These are phyloP conservation scores for Actinia equina DNA, from an alignment of 64 coral and sea anemone genomes.

Conservation along the genomic window DNA sequence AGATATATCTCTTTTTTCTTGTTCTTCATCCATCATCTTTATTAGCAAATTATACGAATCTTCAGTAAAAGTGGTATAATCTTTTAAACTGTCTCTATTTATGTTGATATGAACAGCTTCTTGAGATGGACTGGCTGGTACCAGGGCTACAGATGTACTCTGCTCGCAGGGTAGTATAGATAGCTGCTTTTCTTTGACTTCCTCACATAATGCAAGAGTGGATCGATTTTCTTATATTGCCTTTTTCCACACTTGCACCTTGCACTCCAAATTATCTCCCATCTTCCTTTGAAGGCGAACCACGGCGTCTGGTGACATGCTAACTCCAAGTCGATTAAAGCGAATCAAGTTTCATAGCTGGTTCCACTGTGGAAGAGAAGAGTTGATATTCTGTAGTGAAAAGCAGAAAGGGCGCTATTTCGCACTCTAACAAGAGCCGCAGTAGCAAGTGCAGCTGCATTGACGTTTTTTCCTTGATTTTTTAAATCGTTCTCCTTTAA, in stretches of 20 bases:
- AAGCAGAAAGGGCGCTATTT: conserved; percentile 33
- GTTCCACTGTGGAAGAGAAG: conserved; percentile 59
- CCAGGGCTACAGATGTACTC: no score
- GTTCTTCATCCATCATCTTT: neutral
- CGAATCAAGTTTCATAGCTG: conserved; percentile 34
- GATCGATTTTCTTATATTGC: conserved; percentile 26
- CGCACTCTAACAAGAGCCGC: conserved; percentile 7
- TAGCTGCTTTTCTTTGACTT: conserved; percentile 37
- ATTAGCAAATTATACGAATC: neutral
- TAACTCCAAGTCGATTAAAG: conserved; percentile 40
- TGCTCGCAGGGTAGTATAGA: no score
- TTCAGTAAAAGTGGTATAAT: neutral
- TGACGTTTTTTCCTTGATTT: neutral
- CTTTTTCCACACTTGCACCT: conserved; percentile 59
- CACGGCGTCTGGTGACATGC: conserved; percentile 38
- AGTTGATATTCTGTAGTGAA: conserved; percentile 58
- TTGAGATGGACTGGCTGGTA: neutral
- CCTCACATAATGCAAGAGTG: conserved; percentile 28
- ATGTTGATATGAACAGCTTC: neutral
- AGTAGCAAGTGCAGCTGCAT: conserved; percentile 30
- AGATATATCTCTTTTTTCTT: neutral
- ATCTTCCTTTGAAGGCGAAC: conserved; percentile 41
- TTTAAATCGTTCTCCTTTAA: conserved; percentile 11
- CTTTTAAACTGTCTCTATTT: neutral
- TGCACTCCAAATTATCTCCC: conserved; percentile 39